Evolutionary conservation across 2,113 vertebrate genomes (phyloP).

Genomic region (Tretioscincus oriximinensis): DNA sequence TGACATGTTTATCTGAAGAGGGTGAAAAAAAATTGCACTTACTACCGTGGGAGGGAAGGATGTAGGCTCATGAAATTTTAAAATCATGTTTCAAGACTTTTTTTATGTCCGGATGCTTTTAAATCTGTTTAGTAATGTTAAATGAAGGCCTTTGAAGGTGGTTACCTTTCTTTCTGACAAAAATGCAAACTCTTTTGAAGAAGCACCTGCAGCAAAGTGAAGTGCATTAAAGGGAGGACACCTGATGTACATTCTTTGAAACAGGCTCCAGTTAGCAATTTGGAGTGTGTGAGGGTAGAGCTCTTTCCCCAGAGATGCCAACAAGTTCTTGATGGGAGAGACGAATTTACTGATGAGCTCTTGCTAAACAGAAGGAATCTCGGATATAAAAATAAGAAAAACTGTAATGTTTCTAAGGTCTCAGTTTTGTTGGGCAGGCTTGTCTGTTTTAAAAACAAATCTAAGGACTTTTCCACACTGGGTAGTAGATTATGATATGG

Average conservation of each 20-base stretch:
- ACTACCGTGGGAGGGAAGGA: not conserved
- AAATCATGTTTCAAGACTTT: constrained; percentile 9
- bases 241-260: constrained; percentile 31
- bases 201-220: constrained; percentile 29
- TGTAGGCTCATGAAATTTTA: constrained; percentile 21
- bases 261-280: not conserved
- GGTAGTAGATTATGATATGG: not conserved
- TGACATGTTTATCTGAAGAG: not conserved
- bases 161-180: not conserved
- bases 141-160: constrained; percentile 28
- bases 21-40: not conserved
- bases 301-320: not conserved
- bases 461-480: not conserved
- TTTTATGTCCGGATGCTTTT: not conserved
- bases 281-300: constrained; percentile 2
- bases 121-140: not conserved
- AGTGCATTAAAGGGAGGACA: constrained; percentile 19
- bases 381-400: not conserved
- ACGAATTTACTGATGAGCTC: constrained; percentile 16
- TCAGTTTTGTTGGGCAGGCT: not conserved
- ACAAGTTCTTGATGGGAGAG: not conserved
- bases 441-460: no score
- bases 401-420: not conserved
- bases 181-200: constrained; percentile 15
- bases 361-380: constrained; percentile 9